A percentile compares a stretch with the other conserved stretches of the same genome.
phyloP scores from a whole-genome alignment of 2,797 vertebrate genomes.

The Dendrocincla tyrannina region DNA sequence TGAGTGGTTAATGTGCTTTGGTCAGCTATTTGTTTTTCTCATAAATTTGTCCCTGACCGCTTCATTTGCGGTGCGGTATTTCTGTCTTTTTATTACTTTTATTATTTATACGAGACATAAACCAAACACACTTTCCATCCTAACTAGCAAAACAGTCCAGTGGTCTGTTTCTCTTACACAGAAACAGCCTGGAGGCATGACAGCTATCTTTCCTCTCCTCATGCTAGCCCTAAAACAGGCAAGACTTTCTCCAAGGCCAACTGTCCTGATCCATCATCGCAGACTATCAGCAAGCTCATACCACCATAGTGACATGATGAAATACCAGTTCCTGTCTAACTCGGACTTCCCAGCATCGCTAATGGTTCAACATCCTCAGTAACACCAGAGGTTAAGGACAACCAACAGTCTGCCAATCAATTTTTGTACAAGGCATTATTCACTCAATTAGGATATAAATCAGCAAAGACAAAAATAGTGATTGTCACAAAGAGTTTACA shows the following conservation, averaged over 20 bases:
- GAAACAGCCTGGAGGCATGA: background rate
- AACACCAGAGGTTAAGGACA: background rate
- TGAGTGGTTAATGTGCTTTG: background rate
- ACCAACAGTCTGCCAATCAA: background rate
- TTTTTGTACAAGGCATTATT: background rate
- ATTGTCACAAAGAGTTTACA: background rate
- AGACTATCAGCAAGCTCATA: background rate
- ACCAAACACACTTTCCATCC: constrained; percentile 25
- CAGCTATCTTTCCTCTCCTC: constrained; percentile 18
- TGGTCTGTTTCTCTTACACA: background rate
- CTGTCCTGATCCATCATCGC: background rate
- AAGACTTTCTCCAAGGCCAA: background rate
- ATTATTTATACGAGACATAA: constrained; percentile 54
- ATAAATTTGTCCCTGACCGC: background rate
- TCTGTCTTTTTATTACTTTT: constrained; percentile 49
- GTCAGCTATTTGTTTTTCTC: constrained; percentile 53
- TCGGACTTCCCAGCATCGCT: background rate
- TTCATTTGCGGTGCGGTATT: constrained; percentile 37
- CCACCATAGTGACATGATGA: background rate
- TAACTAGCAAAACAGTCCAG: constrained; percentile 10
- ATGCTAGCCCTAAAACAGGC: constrained; percentile 13
- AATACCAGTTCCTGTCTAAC: background rate
- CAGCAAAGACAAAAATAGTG: background rate
- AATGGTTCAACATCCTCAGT: background rate
- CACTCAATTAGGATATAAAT: background rate